These are phyloP conservation scores for Pelecanoides urinatrix DNA, from an alignment of 2,113 vertebrate genomes.

Conservation along the genomic window DNA sequence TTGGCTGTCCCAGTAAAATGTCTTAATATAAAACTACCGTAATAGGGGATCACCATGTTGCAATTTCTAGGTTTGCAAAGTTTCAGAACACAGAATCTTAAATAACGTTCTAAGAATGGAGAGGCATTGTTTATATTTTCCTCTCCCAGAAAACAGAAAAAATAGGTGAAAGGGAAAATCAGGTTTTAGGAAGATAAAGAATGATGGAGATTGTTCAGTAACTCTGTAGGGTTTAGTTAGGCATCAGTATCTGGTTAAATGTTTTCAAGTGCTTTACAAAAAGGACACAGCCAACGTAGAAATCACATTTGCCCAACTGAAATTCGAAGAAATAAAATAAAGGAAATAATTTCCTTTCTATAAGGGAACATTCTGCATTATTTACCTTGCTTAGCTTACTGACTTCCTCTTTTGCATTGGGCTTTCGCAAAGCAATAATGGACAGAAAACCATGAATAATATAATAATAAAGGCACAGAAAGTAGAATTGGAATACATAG, in stretches of 20 bases:
- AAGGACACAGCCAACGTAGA: background rate
- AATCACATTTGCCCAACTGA: slow-evolving; percentile 1
- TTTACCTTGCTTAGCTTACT: background rate
- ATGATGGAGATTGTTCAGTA: background rate
- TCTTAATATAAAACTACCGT: background rate
- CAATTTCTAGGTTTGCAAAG: background rate
- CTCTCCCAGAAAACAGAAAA: background rate
- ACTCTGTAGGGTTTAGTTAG: background rate
- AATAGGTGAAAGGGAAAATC: background rate
- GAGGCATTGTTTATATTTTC: background rate
- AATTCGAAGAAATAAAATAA: slow-evolving; percentile 49
- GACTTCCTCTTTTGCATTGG: background rate
- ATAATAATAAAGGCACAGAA: slow-evolving; percentile 5
- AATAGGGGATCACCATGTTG: background rate
- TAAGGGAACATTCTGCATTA: slow-evolving; percentile 4
- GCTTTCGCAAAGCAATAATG: background rate
- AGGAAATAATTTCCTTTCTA: background rate
- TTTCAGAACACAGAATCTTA: background rate
- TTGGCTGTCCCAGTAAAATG: background rate
- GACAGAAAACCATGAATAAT: slow-evolving; percentile 15
- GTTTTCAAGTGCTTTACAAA: background rate
- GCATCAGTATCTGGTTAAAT: background rate
- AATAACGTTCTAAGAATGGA: background rate
- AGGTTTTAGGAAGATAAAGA: background rate
- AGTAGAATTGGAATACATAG: background rate